Evolutionary conservation across 2,113 vertebrate genomes (phyloP).

Genomic region (Aplodontia rufa): DNA sequence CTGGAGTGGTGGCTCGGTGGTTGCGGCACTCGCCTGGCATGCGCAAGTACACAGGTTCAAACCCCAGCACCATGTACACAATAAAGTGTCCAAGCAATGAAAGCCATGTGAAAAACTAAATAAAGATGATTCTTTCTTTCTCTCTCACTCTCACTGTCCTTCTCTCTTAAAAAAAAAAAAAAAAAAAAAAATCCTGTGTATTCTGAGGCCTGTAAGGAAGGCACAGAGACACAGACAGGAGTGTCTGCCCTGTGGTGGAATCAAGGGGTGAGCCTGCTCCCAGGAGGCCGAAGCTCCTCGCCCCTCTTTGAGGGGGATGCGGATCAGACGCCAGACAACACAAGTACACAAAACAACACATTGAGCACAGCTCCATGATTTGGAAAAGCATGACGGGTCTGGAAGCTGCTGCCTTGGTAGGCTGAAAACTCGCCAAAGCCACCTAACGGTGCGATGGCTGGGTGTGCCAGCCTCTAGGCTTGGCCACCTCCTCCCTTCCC

Average conservation of each 20-base stretch:
- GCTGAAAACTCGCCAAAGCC: not conserved
- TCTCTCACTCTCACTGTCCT: too few species aligned
- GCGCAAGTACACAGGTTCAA: too few species aligned
- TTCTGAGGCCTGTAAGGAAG: not conserved
- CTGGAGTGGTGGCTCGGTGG: too few species aligned
- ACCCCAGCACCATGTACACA: too few species aligned
- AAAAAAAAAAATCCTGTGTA: too few species aligned
- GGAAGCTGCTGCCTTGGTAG: not conserved
- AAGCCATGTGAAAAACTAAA: too few species aligned
- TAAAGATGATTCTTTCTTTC: too few species aligned
- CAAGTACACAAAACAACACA: too few species aligned
- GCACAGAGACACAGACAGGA: not conserved
- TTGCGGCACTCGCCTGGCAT: too few species aligned
- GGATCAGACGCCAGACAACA: not conserved
- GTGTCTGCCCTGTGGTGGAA: not conserved
- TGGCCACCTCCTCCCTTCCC: not conserved
- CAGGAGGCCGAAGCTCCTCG: not conserved
- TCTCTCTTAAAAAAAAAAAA: not conserved
- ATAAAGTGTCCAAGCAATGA: too few species aligned
- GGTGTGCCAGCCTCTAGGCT: not conserved
- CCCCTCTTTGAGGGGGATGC: not conserved
- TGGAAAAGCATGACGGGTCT: accelerated
- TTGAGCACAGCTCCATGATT: not conserved
- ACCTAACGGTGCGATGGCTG: not conserved
- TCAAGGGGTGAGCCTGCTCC: not conserved